A percentile compares a stretch with the other conserved stretches of the same genome.
These are phyloP conservation scores for Oedothorax gibbosus DNA, from an alignment of 1,140 invertebrate genomes.

Conservation along the genomic window DNA sequence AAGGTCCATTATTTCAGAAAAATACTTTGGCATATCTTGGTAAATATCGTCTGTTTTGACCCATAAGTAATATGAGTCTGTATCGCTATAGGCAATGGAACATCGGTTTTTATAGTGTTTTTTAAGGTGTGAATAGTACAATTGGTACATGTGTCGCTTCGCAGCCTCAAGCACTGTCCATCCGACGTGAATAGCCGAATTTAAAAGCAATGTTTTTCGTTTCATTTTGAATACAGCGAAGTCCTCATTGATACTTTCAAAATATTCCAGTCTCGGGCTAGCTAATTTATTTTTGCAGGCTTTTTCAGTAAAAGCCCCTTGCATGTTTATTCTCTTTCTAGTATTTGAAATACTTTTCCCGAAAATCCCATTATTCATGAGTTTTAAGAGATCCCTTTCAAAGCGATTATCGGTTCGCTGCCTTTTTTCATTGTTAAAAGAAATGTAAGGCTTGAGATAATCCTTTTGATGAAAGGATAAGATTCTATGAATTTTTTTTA, in stretches of 20 bases:
- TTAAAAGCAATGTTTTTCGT: neutral
- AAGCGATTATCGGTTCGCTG: too few relatives aligned
- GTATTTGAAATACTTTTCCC: neutral
- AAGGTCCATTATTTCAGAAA: too few relatives aligned
- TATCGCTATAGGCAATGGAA: neutral
- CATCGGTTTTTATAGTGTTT: neutral
- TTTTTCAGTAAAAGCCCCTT: neutral
- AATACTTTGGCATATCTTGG: too few relatives aligned
- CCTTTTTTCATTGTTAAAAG: too few relatives aligned
- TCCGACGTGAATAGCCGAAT: slow-evolving; percentile 1
- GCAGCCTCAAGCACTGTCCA: slow-evolving; percentile 1
- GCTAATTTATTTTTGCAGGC: slow-evolving; percentile 2
- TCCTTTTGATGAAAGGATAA: too few relatives aligned
- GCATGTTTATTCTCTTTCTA: neutral
- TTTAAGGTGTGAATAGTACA: slow-evolving; percentile 14
- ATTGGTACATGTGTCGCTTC: neutral
- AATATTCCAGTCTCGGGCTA: slow-evolving; percentile 2
- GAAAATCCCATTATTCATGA: too few relatives aligned
- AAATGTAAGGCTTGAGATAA: too few relatives aligned
- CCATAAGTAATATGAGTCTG: neutral
- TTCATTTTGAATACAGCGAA: slow-evolving; percentile 13
- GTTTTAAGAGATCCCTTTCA: too few relatives aligned
- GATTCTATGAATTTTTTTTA: too few relatives aligned
- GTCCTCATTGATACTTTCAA: slow-evolving; percentile 6
- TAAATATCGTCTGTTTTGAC: neutral